Evolutionary conservation across 2,797 vertebrate genomes (phyloP).

Genomic region (Lepus oiostolus): DNA sequence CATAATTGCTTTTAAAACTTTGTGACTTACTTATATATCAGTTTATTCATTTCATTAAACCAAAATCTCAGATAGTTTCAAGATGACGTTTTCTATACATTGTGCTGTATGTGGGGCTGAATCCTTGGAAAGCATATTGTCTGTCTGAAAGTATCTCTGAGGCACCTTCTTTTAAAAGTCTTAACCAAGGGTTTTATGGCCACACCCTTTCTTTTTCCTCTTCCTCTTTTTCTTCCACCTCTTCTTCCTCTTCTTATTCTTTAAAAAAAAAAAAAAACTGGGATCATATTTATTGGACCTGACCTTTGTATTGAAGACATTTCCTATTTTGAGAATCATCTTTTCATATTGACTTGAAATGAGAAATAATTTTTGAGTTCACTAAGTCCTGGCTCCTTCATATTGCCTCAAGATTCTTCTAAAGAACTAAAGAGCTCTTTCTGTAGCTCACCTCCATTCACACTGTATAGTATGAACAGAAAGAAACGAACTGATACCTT

Average conservation of each 20-base stretch:
- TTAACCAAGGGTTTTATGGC: not conserved
- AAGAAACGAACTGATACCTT: not conserved
- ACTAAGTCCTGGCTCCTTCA: not conserved
- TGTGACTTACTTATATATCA: not conserved
- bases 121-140: not conserved
- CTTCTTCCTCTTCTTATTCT: too few relatives aligned
- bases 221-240: too few relatives aligned
- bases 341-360: not conserved
- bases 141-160: not conserved
- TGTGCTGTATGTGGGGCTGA: not conserved
- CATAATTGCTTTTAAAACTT: not conserved
- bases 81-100: not conserved
- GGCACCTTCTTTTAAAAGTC: not conserved
- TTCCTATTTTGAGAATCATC: not conserved
- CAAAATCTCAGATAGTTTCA: not conserved
- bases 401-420: not conserved
- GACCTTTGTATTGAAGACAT: not conserved
- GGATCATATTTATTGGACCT: not conserved
- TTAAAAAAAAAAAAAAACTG: too few relatives aligned
- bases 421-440: slow-evolving; percentile 8
- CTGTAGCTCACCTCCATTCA: not conserved
- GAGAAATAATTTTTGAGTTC: not conserved
- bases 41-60: not conserved
- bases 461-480: not conserved
- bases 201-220: not conserved